A percentile compares a stretch with the other conserved stretches of the same genome.
Evolutionary conservation across 2,888 invertebrate genomes (phyloP).

Genomic region (Dioctria linearis): DNA sequence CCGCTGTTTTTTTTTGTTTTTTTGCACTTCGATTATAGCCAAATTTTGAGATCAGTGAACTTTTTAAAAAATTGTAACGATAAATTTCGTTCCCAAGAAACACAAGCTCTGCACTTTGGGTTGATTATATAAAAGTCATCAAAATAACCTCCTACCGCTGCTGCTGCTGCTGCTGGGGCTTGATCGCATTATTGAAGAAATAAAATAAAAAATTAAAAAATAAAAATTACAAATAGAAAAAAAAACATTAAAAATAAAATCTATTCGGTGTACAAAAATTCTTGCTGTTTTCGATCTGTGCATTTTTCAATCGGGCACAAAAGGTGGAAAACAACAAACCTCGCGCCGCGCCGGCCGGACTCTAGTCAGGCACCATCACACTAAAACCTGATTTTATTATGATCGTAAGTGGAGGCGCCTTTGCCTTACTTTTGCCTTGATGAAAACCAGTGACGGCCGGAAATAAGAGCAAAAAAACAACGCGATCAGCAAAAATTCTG

Average conservation of each 20-base stretch:
- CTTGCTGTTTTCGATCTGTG: conserved; percentile 46
- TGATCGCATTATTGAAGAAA: conserved; percentile 24
- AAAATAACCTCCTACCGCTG: conserved; percentile 42
- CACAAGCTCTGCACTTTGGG: conserved; percentile 32
- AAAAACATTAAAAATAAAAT: conserved; percentile 17
- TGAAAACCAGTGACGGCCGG: conserved; percentile 18
- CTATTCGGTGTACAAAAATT: conserved; percentile 44
- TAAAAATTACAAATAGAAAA: background rate
- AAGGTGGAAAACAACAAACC: conserved; percentile 22
- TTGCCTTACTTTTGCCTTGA: background rate
- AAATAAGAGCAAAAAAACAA: conserved; percentile 20
- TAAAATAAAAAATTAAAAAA: background rate
- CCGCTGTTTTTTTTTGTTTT: background rate
- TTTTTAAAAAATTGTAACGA: conserved; percentile 35
- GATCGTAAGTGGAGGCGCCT: conserved; percentile 47
- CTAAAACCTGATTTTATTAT: conserved; percentile 49
- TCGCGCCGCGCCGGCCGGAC: background rate
- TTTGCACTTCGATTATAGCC: background rate
- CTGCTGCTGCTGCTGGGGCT: background rate
- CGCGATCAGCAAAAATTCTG: conserved; percentile 29
- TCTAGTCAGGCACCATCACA: conserved; percentile 11
- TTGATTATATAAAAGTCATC: conserved; percentile 29
- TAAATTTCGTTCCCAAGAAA: conserved; percentile 41
- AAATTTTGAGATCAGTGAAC: conserved; percentile 22
- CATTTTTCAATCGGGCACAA: conserved; percentile 40